Evolutionary conservation across 2,888 invertebrate species (phyloP).

Genomic region (Epiblema foenella): DNA sequence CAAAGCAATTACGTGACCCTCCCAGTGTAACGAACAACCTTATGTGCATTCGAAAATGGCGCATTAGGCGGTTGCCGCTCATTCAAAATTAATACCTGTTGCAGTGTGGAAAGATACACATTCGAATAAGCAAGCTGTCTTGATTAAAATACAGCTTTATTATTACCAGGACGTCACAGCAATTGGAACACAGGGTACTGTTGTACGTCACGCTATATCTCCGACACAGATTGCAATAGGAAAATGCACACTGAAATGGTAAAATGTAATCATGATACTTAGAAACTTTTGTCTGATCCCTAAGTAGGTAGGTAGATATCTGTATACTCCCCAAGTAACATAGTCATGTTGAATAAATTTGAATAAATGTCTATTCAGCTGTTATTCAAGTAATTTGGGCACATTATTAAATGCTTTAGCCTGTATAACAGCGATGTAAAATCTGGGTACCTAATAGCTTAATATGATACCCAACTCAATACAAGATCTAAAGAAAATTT

Average conservation of each 20-base stretch:
- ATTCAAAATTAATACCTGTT: constrained; percentile 39
- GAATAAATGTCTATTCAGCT: too few species aligned
- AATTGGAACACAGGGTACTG: constrained; percentile 44
- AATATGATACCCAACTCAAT: too few species aligned
- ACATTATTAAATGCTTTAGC: too few species aligned
- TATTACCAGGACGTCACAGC: constrained; percentile 28
- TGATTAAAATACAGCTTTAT: constrained; percentile 38
- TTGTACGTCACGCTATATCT: constrained; percentile 50
- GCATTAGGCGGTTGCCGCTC: constrained; percentile 13
- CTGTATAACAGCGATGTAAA: too few species aligned
- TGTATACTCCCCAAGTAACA: too few species aligned
- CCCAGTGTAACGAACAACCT: constrained; percentile 50
- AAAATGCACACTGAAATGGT: constrained; percentile 12
- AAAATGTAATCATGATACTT: neutral
- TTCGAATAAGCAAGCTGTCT: constrained; percentile 13
- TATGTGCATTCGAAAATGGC: constrained; percentile 52
- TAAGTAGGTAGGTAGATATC: too few species aligned
- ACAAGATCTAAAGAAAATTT: too few species aligned
- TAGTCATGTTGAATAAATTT: too few species aligned
- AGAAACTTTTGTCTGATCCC: neutral
- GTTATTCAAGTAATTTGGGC: too few species aligned
- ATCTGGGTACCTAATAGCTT: too few species aligned
- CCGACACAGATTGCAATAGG: constrained; percentile 38
- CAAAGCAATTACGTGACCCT: constrained; percentile 68
- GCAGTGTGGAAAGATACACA: constrained; percentile 5